These are phyloP conservation scores for Sinella curviseta DNA, from an alignment of 1,140 invertebrate species.

Conservation along the genomic window DNA sequence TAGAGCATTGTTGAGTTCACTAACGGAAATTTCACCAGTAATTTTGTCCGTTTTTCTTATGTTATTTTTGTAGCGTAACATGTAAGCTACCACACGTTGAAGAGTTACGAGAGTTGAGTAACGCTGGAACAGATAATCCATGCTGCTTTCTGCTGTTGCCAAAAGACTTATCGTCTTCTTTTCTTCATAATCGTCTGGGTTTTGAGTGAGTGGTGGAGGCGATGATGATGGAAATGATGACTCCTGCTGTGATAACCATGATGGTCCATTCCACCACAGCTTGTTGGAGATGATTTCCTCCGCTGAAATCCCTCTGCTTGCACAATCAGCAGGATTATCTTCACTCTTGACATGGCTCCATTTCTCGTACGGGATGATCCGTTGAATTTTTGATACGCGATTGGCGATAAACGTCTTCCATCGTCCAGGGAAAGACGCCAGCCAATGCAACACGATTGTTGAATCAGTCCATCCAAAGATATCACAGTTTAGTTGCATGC, in stretches of 20 bases:
- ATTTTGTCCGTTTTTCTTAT: not conserved
- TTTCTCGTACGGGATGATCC: not conserved
- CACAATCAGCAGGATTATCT: conserved; percentile 37
- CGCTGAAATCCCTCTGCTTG: conserved; percentile 8
- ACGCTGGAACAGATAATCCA: not conserved
- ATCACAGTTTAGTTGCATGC: not conserved
- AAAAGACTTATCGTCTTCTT: not conserved
- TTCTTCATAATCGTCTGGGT: not conserved
- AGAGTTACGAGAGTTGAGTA: not conserved
- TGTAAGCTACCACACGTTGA: not conserved
- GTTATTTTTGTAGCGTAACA: not conserved
- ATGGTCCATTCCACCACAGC: conserved; percentile 35
- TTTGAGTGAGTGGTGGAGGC: not conserved
- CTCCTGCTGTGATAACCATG: not conserved
- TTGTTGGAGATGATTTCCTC: not conserved
- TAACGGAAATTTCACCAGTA: not conserved
- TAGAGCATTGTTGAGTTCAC: not conserved
- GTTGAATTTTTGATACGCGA: conserved; percentile 13
- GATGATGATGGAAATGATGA: not conserved
- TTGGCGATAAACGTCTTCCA: conserved; percentile 10
- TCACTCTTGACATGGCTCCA: conserved; percentile 29
- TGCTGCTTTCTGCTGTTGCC: not conserved
- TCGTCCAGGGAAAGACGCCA: not conserved
- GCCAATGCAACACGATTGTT: not conserved
- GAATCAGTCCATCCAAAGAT: not conserved